These are phyloP conservation scores for Engraulis encrasicolus DNA, from an alignment of 2,113 vertebrate species.

Conservation along the genomic window DNA sequence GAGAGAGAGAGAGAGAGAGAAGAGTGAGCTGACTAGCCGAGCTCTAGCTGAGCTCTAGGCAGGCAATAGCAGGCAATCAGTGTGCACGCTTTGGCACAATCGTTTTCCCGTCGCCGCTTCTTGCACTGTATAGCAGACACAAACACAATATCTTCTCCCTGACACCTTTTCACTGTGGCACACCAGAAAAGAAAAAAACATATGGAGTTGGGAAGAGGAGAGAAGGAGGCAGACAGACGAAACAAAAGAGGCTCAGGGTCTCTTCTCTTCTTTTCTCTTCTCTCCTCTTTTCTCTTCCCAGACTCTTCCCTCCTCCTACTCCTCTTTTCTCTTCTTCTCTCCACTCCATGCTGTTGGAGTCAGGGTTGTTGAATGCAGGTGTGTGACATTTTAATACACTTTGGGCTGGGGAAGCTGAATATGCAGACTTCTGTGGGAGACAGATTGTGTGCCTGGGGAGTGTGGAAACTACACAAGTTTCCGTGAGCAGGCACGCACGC, in stretches of 20 bases:
- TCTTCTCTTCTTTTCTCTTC: too few relatives aligned
- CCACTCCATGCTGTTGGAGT: too few relatives aligned
- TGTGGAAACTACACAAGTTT: too few relatives aligned
- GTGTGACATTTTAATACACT: slow-evolving; percentile 25
- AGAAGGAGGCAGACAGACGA: too few relatives aligned
- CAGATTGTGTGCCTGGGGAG: not conserved
- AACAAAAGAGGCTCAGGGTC: not conserved
- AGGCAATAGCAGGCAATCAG: not conserved
- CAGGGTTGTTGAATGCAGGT: slow-evolving; percentile 23
- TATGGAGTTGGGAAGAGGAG: too few relatives aligned
- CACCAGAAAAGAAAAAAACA: not conserved
- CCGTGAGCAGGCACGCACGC: not conserved
- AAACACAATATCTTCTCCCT: not conserved
- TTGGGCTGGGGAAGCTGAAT: not conserved
- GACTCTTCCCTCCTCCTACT: too few relatives aligned
- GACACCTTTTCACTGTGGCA: not conserved
- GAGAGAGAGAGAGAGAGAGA: too few relatives aligned
- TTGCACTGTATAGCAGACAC: too few relatives aligned
- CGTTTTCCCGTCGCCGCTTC: not conserved
- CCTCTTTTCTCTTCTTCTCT: too few relatives aligned
- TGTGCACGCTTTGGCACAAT: not conserved
- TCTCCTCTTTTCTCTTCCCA: slow-evolving; percentile 3
- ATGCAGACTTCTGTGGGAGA: slow-evolving; percentile 11
- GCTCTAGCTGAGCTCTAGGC: too few relatives aligned
- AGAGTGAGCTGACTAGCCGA: too few relatives aligned